Evolutionary conservation across 2,888 invertebrate species (phyloP), one percentile per base, ranked within the genome.

Genomic region (Seladonia tumulorum): DNA sequence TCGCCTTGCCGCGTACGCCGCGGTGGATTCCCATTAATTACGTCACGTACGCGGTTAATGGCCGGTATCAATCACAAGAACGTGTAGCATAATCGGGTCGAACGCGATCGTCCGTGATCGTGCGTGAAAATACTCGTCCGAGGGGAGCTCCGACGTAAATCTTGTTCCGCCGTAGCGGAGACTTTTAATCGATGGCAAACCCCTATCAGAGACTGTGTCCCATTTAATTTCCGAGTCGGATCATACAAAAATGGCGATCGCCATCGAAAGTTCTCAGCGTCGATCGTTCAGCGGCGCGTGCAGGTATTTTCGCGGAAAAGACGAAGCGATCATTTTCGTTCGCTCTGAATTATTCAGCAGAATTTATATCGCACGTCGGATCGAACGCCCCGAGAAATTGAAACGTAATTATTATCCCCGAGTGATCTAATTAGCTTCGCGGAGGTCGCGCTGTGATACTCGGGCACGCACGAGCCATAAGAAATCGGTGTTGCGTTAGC

Each of bases 51-150:
- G 85, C 80, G 76, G 86, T 80, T 80, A 81, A 86, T 85, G 77
- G 63, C 73, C 77, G 57, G 81, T 85, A 86, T 87, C 86, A 86
- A 86, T 86, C 82, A 79, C 74, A 74, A 73, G 73, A 85, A 80
- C 68, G 79, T 79, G 83, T 76, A 81, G 81, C 71, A 74, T 86
- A 87, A 86, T 86, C 86, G 87, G 74, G 66, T 35, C 68, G 80
- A 77, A 73, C 82, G 72, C 82, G 82, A 81, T 86, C 53, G 77
- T 47, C 76, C 72, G 68, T 81, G 84, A 90, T 88, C 88, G 85
- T 79, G 80, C 87, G 88, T 85, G 85, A 85, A 90, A 88, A 90
- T 85, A 85, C 82, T 80, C 88, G 81, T 81, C 68, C 85, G 86
- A 16, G 82, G 85, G 86, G 85, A 88, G 88, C 88, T 88, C 80